Conservation (phyloP, 2,113 vertebrate genomes). For the Eonycteris spelaea region DNA sequence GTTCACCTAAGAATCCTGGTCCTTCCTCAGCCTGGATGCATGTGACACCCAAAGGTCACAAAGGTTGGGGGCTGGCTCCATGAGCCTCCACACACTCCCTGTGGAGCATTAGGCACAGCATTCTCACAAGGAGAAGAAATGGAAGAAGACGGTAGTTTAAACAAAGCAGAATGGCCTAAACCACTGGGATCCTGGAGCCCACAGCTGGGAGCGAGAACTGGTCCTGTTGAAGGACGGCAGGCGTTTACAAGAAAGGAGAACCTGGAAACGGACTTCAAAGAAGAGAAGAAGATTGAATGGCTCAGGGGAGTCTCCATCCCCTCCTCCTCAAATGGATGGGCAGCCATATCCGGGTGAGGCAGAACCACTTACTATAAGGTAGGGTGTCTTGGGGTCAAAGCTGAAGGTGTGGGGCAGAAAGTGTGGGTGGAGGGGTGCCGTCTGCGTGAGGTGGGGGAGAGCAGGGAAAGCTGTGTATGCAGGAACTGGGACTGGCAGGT, state of each 20-base stretch:
- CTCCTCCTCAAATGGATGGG: rapidly evolving
- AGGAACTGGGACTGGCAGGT: not conserved
- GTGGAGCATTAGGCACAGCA: not conserved
- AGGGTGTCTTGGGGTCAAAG: not conserved
- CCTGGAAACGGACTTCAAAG: not conserved
- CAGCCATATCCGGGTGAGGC: not conserved
- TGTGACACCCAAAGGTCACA: not conserved
- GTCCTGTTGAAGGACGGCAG: not conserved
- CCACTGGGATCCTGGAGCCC: not conserved
- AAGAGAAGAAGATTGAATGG: not conserved
- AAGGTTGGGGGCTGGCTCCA: not conserved
- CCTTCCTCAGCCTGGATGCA: not conserved
- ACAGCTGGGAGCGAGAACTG: not conserved
- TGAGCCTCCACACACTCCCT: not conserved
- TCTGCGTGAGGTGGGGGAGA: not conserved
- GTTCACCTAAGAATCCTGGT: not conserved
- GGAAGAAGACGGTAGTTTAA: too few relatives aligned
- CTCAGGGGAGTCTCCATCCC: not conserved
- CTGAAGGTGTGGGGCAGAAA: not conserved
- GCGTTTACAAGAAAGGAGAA: not conserved
- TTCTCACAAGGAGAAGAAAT: not conserved
- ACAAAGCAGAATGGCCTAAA: not conserved
- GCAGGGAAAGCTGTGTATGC: too few relatives aligned
- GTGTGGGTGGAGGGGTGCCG: too few relatives aligned
- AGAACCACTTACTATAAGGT: not conserved